Evolutionary conservation across 2,113 vertebrate species (phyloP), one percentile per base, ranked within the genome.

Genomic region (Salminus brasiliensis): DNA sequence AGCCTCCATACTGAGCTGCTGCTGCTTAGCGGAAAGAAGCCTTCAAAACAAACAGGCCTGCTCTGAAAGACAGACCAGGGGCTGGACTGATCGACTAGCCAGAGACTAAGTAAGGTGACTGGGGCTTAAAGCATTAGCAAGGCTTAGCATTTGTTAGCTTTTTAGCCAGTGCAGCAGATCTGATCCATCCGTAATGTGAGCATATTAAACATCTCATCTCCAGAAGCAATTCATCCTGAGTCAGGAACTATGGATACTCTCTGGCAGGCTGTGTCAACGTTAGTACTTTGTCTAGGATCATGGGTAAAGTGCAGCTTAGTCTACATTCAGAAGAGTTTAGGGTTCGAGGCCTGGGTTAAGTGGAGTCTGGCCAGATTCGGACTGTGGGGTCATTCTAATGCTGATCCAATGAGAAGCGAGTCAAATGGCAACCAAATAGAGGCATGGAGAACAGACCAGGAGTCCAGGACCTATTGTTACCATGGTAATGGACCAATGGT

Each of bases 391-490:
- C 15, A 29, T 34, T 41, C 7, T 53, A 30, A 43, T 43, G 76
- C 27, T 32, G 32, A 69, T 18, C 67, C 60, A n/a, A 45, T 13
- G 0, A 74, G 3, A 41, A 30, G 34, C 43, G 18, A 12, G 39
- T 39, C 0, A 10, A 41, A 83, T 59, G 71, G 69, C 49, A 34
- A 9, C 2, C 81, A 69, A 23, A 70, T 68, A 2, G 88, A 90
- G 11, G 72, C 85, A 47, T 93, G 92, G 93, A 84, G 82, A 85
- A 85, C 84, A 55, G 82, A 85, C 74, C 74, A 81, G 41, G 87
- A 78, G 0, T 85, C 83, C 0, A 84, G 91, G 36, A 90, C 87
- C 5, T 95, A 91, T 80, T 34, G 15, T 78, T 27, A 34, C 34
- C 83, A 87, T 78, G 83, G 63, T 60, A 81, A 68, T 0, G 53